Evolutionary conservation across 2,888 invertebrate genomes (phyloP).

Genomic region (Epiblema foenella): DNA sequence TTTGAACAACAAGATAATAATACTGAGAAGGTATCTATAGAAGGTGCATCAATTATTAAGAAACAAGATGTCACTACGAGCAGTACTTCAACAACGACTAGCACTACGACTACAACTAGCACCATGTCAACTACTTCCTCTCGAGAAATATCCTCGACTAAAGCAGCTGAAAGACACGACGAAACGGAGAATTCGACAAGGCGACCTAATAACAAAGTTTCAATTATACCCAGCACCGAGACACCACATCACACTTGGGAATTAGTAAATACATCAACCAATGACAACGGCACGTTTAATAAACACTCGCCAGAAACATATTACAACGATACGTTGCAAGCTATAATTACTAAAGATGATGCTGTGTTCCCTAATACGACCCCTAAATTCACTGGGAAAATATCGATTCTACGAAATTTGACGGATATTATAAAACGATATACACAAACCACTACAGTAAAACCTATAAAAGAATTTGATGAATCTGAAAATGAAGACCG

Average conservation of each 20-base stretch:
- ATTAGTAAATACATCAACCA: conserved; percentile 83
- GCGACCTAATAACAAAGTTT: conserved; percentile 78
- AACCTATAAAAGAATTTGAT: conserved; percentile 49
- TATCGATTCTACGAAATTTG: conserved; percentile 84
- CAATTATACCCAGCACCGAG: conserved; percentile 74
- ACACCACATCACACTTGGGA: conserved; percentile 83
- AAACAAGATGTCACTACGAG: conserved; percentile 61
- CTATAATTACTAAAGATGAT: conserved; percentile 86
- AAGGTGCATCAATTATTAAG: conserved; percentile 79
- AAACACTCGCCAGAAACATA: conserved; percentile 81
- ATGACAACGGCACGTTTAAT: conserved; percentile 68
- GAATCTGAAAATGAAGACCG: conserved; percentile 61
- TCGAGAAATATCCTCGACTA: conserved; percentile 35
- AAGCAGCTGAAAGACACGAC: conserved; percentile 46
- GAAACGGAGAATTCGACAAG: conserved; percentile 70
- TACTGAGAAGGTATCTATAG: conserved; percentile 73
- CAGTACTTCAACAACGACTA: conserved; percentile 50
- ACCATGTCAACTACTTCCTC: conserved; percentile 46
- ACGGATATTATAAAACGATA: conserved; percentile 87
- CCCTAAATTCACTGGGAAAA: conserved; percentile 73
- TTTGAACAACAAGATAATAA: conserved; percentile 68
- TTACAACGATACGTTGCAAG: conserved; percentile 87
- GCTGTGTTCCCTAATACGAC: conserved; percentile 75
- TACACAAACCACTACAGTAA: conserved; percentile 68
- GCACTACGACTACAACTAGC: conserved; percentile 49